These are phyloP conservation scores for Apotomis betuletana DNA, from an alignment of 2,888 invertebrate species.

Conservation along the genomic window DNA sequence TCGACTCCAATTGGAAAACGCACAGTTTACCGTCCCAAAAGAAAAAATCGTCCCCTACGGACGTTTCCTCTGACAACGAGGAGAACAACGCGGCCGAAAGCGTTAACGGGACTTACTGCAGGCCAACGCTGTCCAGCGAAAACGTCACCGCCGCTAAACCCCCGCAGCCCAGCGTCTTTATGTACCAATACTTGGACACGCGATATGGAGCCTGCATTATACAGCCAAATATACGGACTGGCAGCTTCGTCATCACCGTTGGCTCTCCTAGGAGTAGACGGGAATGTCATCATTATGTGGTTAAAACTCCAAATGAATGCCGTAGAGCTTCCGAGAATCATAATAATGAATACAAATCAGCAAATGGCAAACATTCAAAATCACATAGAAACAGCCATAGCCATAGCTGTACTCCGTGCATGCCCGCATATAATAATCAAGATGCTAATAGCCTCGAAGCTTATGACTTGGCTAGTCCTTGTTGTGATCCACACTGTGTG, in stretches of 20 bases:
- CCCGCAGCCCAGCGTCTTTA: constrained; percentile 78
- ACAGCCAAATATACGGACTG: constrained; percentile 86
- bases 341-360: constrained; percentile 54
- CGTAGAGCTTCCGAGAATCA: constrained; percentile 64
- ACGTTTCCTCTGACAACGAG: constrained; percentile 73
- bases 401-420: constrained; percentile 88
- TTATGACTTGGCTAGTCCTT: constrained; percentile 93
- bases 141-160: constrained; percentile 85
- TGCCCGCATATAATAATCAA: constrained; percentile 85
- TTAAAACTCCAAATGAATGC: constrained; percentile 74
- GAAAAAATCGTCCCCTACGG: constrained; percentile 86
- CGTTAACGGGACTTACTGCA: constrained; percentile 85
- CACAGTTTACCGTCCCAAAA: constrained; percentile 94
- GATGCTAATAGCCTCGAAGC: constrained; percentile 92
- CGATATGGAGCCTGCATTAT: constrained; percentile 87
- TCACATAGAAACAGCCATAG: constrained; percentile 71
- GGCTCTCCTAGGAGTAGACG: constrained; percentile 86
- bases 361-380: constrained; percentile 67
- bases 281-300: constrained; percentile 88
- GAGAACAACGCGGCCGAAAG: constrained; percentile 73
- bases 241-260: constrained; percentile 88
- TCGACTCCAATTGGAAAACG: constrained; percentile 95
- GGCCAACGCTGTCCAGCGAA: constrained; percentile 92
- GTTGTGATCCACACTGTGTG: constrained; percentile 93
- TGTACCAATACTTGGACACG: constrained; percentile 88